Conservation (phyloP, 1,140 invertebrate species). For the Lamellibrachia luymesi region DNA sequence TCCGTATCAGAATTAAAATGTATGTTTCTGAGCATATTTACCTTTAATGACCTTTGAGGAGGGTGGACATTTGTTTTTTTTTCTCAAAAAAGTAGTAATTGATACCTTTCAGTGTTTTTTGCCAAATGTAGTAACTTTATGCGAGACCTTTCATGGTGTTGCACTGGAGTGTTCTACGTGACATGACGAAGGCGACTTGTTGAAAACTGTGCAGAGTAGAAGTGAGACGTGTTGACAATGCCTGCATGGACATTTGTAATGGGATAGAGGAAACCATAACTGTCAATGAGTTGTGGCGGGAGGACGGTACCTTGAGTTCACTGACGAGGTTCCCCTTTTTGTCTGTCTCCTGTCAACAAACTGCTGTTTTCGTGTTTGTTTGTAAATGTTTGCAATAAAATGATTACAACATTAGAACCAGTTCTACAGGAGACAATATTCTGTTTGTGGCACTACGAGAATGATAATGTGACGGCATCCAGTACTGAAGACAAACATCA, state of each 20-base stretch:
- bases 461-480: no score
- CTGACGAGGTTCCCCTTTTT: not conserved
- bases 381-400: conserved; percentile 6
- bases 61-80: not conserved
- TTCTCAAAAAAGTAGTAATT: not conserved
- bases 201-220: no score
- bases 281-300: not conserved
- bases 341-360: not conserved
- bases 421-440: not conserved
- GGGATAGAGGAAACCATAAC: not conserved
- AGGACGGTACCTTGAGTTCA: not conserved
- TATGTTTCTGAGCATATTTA: not conserved
- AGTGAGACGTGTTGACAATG: no score
- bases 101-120: not conserved
- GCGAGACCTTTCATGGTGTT: not conserved
- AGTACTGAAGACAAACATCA: not conserved
- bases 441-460: not conserved
- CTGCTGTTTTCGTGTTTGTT: not conserved
- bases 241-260: no score
- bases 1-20: not conserved
- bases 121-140: not conserved
- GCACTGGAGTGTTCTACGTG: no score
- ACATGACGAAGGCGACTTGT: no score
- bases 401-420: not conserved
- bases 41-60: not conserved